Percentiles rank a stretch among this genome's conserved stretches.
Evolutionary conservation across 2,797 vertebrate species (phyloP).

Genomic region (Trichosurus vulpecula): DNA sequence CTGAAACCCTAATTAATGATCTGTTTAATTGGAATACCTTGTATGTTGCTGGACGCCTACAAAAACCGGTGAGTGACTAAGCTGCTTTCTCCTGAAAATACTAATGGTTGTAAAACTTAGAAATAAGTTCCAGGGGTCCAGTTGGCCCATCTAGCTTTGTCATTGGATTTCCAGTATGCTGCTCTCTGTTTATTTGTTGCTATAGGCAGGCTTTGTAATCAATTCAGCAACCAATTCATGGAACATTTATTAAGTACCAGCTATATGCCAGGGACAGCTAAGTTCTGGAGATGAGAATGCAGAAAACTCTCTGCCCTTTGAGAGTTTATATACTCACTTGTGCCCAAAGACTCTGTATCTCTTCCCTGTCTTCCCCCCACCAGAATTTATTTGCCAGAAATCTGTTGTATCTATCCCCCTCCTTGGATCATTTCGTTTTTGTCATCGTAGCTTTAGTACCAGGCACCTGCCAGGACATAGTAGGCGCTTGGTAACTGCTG

Average conservation of each 20-base stretch:
- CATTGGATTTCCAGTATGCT: neutral
- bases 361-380: neutral
- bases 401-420: neutral
- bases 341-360: neutral
- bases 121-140: neutral
- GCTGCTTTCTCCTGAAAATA: neutral
- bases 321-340: neutral
- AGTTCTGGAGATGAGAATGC: neutral
- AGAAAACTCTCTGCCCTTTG: neutral
- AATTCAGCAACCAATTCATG: neutral
- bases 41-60: constrained; percentile 95
- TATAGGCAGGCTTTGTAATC: neutral
- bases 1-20: constrained; percentile 92
- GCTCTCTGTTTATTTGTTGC: neutral
- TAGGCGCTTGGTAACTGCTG: neutral
- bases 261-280: neutral
- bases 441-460: neutral
- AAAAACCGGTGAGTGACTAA: constrained; percentile 90
- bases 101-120: neutral
- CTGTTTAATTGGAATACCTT: constrained; percentile 94
- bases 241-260: neutral
- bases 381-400: neutral
- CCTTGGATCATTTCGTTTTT: neutral
- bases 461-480: neutral
- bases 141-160: neutral